Evolutionary conservation across 2,797 vertebrate species (phyloP).

Genomic region (Crax fasciolata): DNA sequence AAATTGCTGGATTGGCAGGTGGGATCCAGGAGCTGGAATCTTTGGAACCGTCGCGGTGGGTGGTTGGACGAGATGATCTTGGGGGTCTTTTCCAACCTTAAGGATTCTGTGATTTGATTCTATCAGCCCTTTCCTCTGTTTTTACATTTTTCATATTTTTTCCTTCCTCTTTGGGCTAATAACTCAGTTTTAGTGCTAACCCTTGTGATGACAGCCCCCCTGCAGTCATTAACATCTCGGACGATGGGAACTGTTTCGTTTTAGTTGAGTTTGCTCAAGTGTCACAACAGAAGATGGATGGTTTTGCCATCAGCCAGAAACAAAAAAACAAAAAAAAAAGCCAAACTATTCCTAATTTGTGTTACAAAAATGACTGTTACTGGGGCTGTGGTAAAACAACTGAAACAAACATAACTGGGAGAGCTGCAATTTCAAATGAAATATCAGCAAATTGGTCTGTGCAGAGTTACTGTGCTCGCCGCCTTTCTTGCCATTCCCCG

Average conservation of each 20-base stretch:
- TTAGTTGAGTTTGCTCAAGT: not conserved
- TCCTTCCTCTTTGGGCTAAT: not conserved
- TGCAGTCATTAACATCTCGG: not conserved
- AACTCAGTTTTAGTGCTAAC: not conserved
- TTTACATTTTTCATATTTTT: not conserved
- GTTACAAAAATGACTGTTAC: not conserved
- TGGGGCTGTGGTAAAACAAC: not conserved
- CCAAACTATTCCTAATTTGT: not conserved
- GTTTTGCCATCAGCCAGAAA: not conserved
- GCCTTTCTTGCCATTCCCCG: not conserved
- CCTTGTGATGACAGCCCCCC: not conserved
- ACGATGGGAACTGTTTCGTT: not conserved
- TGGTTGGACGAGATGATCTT: too few species aligned
- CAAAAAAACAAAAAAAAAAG: not conserved
- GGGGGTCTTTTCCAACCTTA: too few species aligned
- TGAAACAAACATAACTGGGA: not conserved
- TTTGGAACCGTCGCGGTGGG: too few species aligned
- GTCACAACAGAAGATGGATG: fast-evolving
- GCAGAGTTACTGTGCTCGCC: not conserved
- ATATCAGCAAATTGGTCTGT: not conserved
- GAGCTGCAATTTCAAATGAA: not conserved
- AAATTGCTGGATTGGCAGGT: fast-evolving
- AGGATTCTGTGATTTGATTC: too few species aligned
- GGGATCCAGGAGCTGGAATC: not conserved
- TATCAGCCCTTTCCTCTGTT: too few species aligned